These are phyloP conservation scores for Apamea crenata DNA, from an alignment of 2,888 invertebrate species.

Conservation along the genomic window DNA sequence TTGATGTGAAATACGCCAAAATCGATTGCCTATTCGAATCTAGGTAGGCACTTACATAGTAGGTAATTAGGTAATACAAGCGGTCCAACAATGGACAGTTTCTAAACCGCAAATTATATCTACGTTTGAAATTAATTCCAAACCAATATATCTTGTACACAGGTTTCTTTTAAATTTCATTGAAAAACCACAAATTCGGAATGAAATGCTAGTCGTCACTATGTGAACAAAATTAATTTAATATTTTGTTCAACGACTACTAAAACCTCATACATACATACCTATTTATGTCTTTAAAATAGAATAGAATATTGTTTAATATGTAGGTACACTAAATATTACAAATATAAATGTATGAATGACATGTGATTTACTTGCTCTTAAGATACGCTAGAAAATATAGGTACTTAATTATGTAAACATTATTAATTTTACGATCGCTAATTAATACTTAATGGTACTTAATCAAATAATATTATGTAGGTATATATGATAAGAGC, in stretches of 20 bases:
- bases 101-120: neutral
- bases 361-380: neutral
- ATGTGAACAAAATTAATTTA: neutral
- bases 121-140: slow-evolving; percentile 11
- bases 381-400: slow-evolving; percentile 15
- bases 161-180: neutral
- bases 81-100: neutral
- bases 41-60: neutral
- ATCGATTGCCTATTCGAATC: no score
- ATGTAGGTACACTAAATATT: neutral
- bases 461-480: slow-evolving; percentile 41
- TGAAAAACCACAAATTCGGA: neutral
- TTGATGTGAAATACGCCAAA: neutral
- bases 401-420: slow-evolving; percentile 22
- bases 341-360: no score
- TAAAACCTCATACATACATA: neutral
- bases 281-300: neutral
- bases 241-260: neutral
- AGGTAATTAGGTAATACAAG: no score
- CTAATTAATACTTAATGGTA: slow-evolving; percentile 46
- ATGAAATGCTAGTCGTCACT: no score
- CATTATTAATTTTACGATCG: slow-evolving; percentile 21
- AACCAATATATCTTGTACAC: neutral
- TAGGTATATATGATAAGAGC: slow-evolving; percentile 29
- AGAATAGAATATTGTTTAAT: neutral